Evolutionary conservation across 2,113 vertebrate genomes (phyloP), one percentile per base, ranked within the genome.

Genomic region (Erythrocebus patas): DNA sequence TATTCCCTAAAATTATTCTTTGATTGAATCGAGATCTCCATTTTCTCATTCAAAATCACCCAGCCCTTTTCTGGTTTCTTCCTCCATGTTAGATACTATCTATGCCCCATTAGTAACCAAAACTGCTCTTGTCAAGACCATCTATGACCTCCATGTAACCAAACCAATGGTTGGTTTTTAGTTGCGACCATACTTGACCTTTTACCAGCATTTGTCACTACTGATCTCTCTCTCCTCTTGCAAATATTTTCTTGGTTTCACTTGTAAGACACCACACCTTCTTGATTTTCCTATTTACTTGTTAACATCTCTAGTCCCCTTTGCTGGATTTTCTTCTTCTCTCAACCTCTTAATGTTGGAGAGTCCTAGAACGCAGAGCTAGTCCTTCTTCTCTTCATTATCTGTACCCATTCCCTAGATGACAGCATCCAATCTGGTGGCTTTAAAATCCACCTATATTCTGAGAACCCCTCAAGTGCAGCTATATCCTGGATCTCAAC

Each of bases 141-240:
- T 5, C n/a, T 7, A 0, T 25, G 30, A 59, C n/a, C 25, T 5
- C 18, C 38, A 3, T 8, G 8, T 27, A 68, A 25, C 27, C 4
- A 43, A 57, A 8, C 5, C 89, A 20, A 61, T 3, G 7, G 30
- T 27, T 16, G 3, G 13, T 61, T 55, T 57, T 66, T 17, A 17
- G 18, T 27, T 6, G 12, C 13, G 52, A 90, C 35, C 17, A 84
- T 43, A n/a, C n/a, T 61, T 80, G 48, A 73, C 3, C 30, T 87
- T 43, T 83, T 22, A 9, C 25, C 40, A 11, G 27, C 20, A 6
- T 35, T 61, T 12, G 32, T 59, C 23, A 17, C 38, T 8, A 0
- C 8, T 17, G 40, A 43, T 25, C 61, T 43, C 50, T 10, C 2
- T 57, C 22, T 86, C 14, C 64, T 86, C 50, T 27, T 45, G 13